Percentiles rank a stretch among this genome's conserved stretches.
These are phyloP conservation scores for Perca flavescens DNA, from an alignment of 2,113 vertebrate genomes.

Conservation along the genomic window DNA sequence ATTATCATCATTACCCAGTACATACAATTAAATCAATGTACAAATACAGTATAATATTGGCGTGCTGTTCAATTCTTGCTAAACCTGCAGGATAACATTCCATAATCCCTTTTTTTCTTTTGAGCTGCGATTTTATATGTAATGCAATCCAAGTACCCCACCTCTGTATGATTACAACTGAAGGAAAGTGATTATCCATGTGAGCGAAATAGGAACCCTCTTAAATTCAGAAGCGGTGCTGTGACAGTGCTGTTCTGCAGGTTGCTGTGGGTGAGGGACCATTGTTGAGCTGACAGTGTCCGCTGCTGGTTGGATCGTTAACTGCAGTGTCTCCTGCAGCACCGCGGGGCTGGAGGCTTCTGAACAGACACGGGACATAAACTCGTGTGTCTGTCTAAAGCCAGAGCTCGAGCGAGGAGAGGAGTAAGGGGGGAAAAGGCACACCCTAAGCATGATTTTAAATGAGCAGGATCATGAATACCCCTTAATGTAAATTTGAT, in stretches of 20 bases:
- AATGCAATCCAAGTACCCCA: not conserved
- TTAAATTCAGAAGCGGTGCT: not conserved
- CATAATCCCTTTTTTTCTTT: not conserved
- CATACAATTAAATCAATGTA: not conserved
- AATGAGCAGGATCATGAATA: not conserved
- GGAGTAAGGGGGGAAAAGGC: not conserved
- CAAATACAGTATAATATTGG: not conserved
- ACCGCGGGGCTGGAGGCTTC: conserved; percentile 9
- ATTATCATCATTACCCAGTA: not conserved
- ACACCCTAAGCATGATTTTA: not conserved
- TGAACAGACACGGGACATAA: not conserved
- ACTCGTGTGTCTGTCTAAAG: not conserved
- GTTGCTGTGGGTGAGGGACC: conserved; percentile 34
- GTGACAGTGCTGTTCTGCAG: conserved; percentile 24
- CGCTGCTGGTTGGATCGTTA: conserved; percentile 82
- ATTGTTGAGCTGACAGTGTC: conserved; percentile 87
- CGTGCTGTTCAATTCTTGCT: not conserved
- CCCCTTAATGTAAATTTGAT: not conserved
- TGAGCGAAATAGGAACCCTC: not conserved
- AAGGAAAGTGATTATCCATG: not conserved
- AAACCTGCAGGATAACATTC: not conserved
- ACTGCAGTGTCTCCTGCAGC: conserved; percentile 76
- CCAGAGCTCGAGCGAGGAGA: not conserved
- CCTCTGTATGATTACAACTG: not conserved
- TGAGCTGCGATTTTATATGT: not conserved